Evolutionary conservation across 1,140 invertebrate species (phyloP).

Genomic region (Tetraneura akinire): DNA sequence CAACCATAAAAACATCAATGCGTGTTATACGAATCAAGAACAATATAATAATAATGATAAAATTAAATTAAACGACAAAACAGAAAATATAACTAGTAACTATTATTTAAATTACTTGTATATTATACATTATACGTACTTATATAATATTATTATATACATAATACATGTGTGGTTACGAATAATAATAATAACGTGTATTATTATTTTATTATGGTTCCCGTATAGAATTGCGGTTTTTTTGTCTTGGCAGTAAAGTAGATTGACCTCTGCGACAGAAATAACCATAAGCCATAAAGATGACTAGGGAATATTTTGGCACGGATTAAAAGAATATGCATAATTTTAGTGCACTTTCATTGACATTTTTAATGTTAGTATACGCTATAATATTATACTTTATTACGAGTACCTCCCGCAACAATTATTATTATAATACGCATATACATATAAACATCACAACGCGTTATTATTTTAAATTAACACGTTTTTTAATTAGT

Average conservation of each 20-base stretch:
- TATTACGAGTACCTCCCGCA: slow-evolving; percentile 11
- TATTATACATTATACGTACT: no score
- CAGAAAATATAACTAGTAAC: no score
- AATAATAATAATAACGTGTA: slow-evolving; percentile 9
- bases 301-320: slow-evolving; percentile 26
- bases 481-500: not conserved
- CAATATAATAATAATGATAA: no score
- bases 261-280: slow-evolving; percentile 37
- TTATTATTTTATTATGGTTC: not conserved
- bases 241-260: slow-evolving; percentile 40
- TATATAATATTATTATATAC: no score
- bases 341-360: slow-evolving; percentile 25
- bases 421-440: no score
- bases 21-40: no score
- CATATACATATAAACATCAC: not conserved
- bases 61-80: no score
- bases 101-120: no score
- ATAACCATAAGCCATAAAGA: slow-evolving; percentile 41
- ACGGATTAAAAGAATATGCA: slow-evolving; percentile 30
- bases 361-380: not conserved
- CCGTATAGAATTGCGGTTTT: not conserved
- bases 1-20: no score
- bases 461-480: no score
- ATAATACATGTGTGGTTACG: no score
- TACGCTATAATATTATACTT: not conserved